Conservation (phyloP, 2,888 invertebrate species). For the Limnephilus lunatus region DNA sequence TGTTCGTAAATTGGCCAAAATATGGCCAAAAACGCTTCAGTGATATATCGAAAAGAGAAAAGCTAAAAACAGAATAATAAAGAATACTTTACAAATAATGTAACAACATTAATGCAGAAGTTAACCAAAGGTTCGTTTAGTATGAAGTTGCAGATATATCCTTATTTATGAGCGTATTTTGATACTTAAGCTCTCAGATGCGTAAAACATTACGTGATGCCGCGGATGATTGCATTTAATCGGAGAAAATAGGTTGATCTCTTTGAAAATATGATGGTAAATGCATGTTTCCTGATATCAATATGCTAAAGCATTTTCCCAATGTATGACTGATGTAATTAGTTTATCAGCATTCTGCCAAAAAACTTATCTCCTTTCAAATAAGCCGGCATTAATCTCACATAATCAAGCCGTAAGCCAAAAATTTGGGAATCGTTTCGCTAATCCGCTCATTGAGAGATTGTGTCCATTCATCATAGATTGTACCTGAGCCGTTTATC, state of each 20-base stretch:
- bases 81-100: no score
- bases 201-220: background rate
- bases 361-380: slow-evolving; percentile 23
- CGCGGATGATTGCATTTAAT: background rate
- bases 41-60: no score
- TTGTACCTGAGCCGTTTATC: background rate
- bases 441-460: slow-evolving; percentile 2
- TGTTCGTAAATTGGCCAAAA: no score
- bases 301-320: background rate
- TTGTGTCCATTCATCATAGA: background rate
- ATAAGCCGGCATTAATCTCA: slow-evolving; percentile 12
- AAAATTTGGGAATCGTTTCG: background rate
- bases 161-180: no score
- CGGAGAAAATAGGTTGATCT: background rate
- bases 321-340: background rate
- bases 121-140: no score
- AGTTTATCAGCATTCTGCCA: background rate
- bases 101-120: no score
- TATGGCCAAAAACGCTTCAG: no score
- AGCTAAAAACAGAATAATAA: no score
- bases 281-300: background rate
- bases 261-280: background rate
- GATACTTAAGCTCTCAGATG: background rate
- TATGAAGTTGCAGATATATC: no score
- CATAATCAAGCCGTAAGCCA: background rate